Base-by-base conservation (phyloP, 2,797 vertebrate species). In the Sardinella longiceps region DNA sequence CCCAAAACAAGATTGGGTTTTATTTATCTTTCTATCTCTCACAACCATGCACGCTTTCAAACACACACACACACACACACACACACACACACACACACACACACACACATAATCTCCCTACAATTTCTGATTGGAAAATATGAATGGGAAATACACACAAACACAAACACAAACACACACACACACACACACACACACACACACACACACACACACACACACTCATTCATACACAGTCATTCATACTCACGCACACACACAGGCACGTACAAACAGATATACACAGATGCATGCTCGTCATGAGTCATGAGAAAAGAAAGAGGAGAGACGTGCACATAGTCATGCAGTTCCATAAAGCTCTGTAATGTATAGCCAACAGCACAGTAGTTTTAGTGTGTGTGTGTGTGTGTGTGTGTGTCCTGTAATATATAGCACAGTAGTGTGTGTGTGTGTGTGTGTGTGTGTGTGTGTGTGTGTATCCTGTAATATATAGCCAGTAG, bases 181-280 rank as follows among this genome's bases (percentile, higher is more conserved):
- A 80, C 53, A 23, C 53, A 23, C 53, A 60, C 25, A 60, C 25
- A 28, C 58, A 60, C 58, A 60, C 9, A 60, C 58, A 28, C 58
- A 28, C 23, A 37, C 28, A 2, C 56, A 37, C 48, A 18, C 85
- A 80, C 25, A 14, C 30, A 48, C 81, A 33, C 81, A 30, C 58
- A 25, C 30, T 25, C 56, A 23, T n/a, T 20, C 39, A 33, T 28
- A 23, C 30, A 48, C 48, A 70, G 18, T 30, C 46, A 14, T 33
- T 46, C 37, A 81, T 9, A 63, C 48, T 37, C 63, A 83, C 50
- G 66, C 53, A 70, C 80, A 51, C 46, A 77, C 66, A 70, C 39
- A 60, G 45, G 6, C 12, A 80, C 25, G 81, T 56, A 85, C 58
- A 74, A 63, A 30, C 1, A 18, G 1, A 56, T 20, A 56, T 0